These are phyloP conservation scores for Brienomyrus longianalis DNA, from an alignment of 2,113 vertebrate species.

Conservation along the genomic window DNA sequence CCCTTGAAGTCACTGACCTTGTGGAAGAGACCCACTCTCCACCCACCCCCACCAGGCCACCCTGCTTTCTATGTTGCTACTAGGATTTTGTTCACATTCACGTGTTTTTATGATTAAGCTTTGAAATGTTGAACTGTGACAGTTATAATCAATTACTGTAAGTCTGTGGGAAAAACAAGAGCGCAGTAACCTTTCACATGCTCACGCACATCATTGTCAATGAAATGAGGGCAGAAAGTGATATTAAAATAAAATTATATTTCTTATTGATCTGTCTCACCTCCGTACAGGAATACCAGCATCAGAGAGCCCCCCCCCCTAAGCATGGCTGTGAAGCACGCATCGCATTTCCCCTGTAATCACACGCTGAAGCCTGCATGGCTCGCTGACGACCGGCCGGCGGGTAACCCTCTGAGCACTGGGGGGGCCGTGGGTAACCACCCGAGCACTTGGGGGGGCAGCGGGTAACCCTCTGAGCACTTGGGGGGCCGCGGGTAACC, in stretches of 20 bases:
- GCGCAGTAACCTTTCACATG: neutral
- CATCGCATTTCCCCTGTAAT: neutral
- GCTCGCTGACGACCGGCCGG: neutral
- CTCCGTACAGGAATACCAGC: neutral
- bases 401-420: neutral
- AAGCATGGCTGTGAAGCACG: neutral
- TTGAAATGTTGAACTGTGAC: neutral
- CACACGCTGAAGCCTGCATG: neutral
- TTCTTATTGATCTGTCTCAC: neutral
- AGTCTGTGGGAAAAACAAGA: neutral
- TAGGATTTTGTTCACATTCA: neutral
- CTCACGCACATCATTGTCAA: neutral
- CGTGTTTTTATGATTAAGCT: neutral
- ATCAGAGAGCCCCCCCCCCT: neutral
- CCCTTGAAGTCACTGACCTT: slow-evolving; percentile 67
- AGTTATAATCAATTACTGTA: slow-evolving; percentile 8
- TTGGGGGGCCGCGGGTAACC: neutral
- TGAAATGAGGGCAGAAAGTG: neutral
- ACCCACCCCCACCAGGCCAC: neutral
- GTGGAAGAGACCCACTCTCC: slow-evolving; percentile 51
- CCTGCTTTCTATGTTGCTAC: neutral
- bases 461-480: neutral
- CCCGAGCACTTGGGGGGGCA: no score
- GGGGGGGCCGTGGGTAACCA: neutral
- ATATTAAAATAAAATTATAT: neutral